A percentile compares a stretch with the other conserved stretches of the same genome.
phyloP scores from a whole-genome alignment of 2,113 vertebrate genomes.

The Dasyornis broadbenti region DNA sequence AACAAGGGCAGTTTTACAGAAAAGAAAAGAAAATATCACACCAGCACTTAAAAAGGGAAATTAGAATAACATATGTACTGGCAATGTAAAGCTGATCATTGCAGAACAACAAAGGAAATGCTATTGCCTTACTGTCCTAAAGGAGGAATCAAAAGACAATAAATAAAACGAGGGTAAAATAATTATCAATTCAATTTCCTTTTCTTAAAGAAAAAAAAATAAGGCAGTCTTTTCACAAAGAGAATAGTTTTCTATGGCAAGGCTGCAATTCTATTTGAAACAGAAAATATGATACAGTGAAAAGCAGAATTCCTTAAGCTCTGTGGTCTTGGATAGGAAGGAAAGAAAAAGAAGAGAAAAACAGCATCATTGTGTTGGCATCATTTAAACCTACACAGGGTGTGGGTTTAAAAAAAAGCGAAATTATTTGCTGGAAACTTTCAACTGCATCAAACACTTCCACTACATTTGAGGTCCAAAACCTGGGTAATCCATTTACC shows the following conservation, averaged over 20 bases:
- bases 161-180: neutral
- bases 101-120: neutral
- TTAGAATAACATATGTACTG: neutral
- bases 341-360: neutral
- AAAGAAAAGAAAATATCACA: neutral
- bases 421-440: neutral
- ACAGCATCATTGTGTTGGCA: neutral
- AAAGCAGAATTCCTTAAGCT: neutral
- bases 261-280: neutral
- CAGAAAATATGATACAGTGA: neutral
- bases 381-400: neutral
- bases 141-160: neutral
- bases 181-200: neutral
- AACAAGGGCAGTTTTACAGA: neutral
- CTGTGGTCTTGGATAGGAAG: neutral
- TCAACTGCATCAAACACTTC: neutral
- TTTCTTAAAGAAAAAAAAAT: neutral
- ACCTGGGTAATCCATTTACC: neutral
- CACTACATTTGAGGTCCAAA: neutral
- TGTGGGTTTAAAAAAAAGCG: neutral
- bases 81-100: neutral
- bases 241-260: neutral
- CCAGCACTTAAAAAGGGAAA: neutral
- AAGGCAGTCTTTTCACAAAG: neutral
- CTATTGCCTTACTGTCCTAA: neutral